These are phyloP conservation scores for Calliphora vicina DNA, from an alignment of 1,140 invertebrate genomes.

Conservation along the genomic window DNA sequence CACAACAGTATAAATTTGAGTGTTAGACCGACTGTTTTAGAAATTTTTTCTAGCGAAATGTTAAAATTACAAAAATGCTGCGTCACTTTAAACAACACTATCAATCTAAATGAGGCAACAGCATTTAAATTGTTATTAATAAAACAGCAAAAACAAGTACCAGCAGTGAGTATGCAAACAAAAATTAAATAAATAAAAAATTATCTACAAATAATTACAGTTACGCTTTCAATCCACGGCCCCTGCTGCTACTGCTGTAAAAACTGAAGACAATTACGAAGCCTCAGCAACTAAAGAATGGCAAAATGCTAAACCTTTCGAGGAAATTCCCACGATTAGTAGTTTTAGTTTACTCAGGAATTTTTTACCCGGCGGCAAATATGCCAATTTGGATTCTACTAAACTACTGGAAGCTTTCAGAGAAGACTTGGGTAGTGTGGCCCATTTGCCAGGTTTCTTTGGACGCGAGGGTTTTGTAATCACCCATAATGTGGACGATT, in stretches of 20 bases:
- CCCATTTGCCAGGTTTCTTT: constrained; percentile 38
- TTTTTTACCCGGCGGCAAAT: constrained; percentile 36
- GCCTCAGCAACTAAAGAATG: not conserved
- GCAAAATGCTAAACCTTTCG: constrained; percentile 34
- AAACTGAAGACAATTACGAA: not conserved
- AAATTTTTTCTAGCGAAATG: not conserved
- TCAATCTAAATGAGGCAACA: not conserved
- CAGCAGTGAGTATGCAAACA: not conserved
- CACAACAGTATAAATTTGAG: not conserved
- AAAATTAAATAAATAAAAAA: not conserved
- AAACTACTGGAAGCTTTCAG: constrained; percentile 39
- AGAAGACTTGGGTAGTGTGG: constrained; percentile 49
- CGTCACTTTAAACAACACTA: not conserved
- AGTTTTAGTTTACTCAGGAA: constrained; percentile 19
- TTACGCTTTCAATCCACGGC: not conserved
- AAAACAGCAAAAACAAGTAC: not conserved
- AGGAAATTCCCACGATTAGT: constrained; percentile 33
- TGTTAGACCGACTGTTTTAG: not conserved
- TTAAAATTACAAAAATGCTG: not conserved
- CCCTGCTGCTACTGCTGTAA: not conserved
- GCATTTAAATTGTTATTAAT: not conserved
- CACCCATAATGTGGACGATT: constrained; percentile 37
- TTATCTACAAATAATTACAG: not conserved
- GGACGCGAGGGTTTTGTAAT: constrained; percentile 11
- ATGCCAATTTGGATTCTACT: constrained; percentile 4